These are phyloP conservation scores for cattle (Bos taurus) DNA, from an alignment of 2,113 vertebrate genomes.

Conservation along the genomic window ARS-UCD2.0 NC_037330.1:87341001-87341500, in stretches of 20 bases:
- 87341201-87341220: background rate
- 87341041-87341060: background rate
- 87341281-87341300: background rate
- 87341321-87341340: background rate
- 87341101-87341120: background rate
- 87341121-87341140: background rate
- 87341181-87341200: background rate
- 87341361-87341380: background rate
- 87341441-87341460: background rate
- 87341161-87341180: background rate
- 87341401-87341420: background rate
- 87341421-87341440: background rate
- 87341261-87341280: background rate
- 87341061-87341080: background rate
- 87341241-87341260: background rate
- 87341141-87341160: background rate
- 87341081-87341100: background rate
- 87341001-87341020: background rate
- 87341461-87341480: background rate
- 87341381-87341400: background rate
- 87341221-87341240: background rate
- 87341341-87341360: background rate
- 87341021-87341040: background rate
- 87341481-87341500: background rate
- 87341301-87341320: background rate